These are phyloP conservation scores for Hydrozoanthus tunicans DNA, from an alignment of 64 coral and sea anemone species.

Conservation along the genomic window DNA sequence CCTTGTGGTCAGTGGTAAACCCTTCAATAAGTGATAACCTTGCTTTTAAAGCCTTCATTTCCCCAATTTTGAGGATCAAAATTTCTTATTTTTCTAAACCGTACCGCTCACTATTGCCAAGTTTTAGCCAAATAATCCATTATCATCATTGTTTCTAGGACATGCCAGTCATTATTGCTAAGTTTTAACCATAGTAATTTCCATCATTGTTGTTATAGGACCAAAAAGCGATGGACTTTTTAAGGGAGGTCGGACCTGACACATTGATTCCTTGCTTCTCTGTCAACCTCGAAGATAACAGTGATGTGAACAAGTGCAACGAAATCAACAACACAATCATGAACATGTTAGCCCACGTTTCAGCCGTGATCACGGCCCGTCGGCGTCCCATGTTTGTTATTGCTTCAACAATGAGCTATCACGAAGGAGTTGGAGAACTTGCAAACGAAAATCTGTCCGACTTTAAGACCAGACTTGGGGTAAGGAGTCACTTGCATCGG, in stretches of 20 bases:
- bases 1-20: no score
- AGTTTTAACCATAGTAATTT: no score
- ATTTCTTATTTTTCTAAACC: no score
- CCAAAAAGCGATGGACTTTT: conserved; percentile 38
- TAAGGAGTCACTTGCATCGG: not conserved
- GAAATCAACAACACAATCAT: conserved; percentile 31
- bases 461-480: conserved; percentile 1
- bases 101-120: no score
- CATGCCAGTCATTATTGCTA: no score
- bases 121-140: no score
- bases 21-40: no score
- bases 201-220: not conserved
- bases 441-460: not conserved
- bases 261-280: conserved; percentile 72
- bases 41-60: no score
- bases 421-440: not conserved
- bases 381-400: not conserved
- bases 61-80: no score
- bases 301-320: conserved; percentile 40
- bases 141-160: no score
- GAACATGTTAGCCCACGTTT: conserved; percentile 46
- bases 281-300: conserved; percentile 40
- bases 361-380: conserved; percentile 5
- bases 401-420: not conserved
- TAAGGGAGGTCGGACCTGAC: conserved; percentile 70